Percentiles rank a stretch among this genome's conserved stretches.
Conservation (phyloP, 1,140 invertebrate genomes). For the Pseudomyrmex cubaensis region DNA sequence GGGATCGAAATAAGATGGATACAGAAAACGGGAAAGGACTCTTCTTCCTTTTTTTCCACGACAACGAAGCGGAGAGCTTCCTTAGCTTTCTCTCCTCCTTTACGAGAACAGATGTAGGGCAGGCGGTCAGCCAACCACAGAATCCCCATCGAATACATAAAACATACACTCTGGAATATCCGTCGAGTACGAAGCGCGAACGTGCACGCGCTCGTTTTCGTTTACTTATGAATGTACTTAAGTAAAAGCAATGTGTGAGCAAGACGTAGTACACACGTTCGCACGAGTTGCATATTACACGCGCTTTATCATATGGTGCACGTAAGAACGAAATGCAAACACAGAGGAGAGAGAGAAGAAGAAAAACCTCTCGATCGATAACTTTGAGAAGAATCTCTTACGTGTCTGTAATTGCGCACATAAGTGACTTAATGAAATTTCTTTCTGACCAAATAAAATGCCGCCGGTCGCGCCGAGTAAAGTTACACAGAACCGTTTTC, state of each 20-base stretch:
- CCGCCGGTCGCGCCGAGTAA: too few relatives aligned
- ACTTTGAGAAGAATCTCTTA: too few relatives aligned
- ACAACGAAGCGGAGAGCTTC: slow-evolving; percentile 32
- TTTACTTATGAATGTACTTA: slow-evolving; percentile 68
- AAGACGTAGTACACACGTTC: neutral
- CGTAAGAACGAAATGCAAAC: neutral
- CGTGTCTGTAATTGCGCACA: too few relatives aligned
- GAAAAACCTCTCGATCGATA: too few relatives aligned
- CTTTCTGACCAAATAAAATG: too few relatives aligned
- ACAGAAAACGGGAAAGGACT: slow-evolving; percentile 43
- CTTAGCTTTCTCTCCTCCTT: slow-evolving; percentile 65
- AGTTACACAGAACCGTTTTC: neutral
- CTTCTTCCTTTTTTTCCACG: neutral
- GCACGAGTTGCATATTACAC: too few relatives aligned
- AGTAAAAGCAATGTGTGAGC: slow-evolving; percentile 17
- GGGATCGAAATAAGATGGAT: slow-evolving; percentile 75
- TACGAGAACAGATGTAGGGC: slow-evolving; percentile 74
- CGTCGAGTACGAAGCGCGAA: slow-evolving; percentile 39
- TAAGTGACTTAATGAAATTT: too few relatives aligned
- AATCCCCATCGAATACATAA: slow-evolving; percentile 77
- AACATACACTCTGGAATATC: slow-evolving; percentile 64
- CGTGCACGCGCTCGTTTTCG: slow-evolving; percentile 71
- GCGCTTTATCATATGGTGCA: neutral
- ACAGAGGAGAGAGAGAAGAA: neutral
- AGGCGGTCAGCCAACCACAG: slow-evolving; percentile 70